Base-by-base conservation (phyloP, 2,888 invertebrate species). In the Thera obeliscata region DNA sequence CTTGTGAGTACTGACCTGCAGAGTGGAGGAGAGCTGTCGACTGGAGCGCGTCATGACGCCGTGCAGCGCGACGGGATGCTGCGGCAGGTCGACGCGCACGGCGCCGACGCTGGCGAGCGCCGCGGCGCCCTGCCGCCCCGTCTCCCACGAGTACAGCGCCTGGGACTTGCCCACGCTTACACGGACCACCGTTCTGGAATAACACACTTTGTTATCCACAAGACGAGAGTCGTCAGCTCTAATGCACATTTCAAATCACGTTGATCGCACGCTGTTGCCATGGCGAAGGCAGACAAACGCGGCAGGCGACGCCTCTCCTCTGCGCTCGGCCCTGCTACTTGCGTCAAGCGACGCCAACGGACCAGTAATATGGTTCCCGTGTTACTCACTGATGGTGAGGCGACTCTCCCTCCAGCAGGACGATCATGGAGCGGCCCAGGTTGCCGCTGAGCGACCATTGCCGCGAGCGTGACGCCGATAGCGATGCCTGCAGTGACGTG, bases 31-130 rank as follows among this genome's bases (percentile, higher is more conserved):
- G 55, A 99, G 94, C 82, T 99, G 98, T 74, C 98, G 96, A 71
- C 98, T 98, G 73, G 98, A 98, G 76, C 99, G 95, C 0, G 98
- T 98, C 96, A 99, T 98, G 97, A 99, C 99, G 61, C 99, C 99
- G 89, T 99, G 99, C 76, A 99, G 93, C 6, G 98, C 98, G 0
- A 99, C 98, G 0, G 99, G 99, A 93, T 99, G 99, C 89, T 99
- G 99, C 3, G 99, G 99, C 82, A 99, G 98, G 88, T 99, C 99
- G 64, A 99, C 96, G 73, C 97, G 96, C 1, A 99, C 96, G 11
- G 97, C 96, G 0, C 99, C 99, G 64, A 99, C 95, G 7, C 97
- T 97, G 7, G 98, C 90, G 66, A 98, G 97, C 96, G 80, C 96
- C 89, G 79, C 95, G 94, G 96, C 76, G 96, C 95, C 84, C 96